phyloP scores from a whole-genome alignment of 2,888 invertebrate genomes.

The Priocnemis perturbator region DNA sequence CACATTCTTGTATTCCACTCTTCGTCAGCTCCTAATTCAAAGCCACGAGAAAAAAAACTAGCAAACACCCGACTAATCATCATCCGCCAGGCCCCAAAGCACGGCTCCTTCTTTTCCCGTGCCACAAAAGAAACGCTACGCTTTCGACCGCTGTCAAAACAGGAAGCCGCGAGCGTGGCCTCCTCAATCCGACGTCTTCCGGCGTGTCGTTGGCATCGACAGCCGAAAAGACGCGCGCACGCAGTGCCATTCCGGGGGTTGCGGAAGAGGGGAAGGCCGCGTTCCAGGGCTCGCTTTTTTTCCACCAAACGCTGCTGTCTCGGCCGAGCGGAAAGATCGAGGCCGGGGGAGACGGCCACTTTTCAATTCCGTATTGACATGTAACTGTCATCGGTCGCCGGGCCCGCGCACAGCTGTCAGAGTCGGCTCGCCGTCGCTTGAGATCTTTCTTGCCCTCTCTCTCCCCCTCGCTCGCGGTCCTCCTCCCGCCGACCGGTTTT shows the following conservation, averaged over 20 bases:
- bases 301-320: too few species aligned
- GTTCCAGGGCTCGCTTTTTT: too few species aligned
- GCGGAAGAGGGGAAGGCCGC: too few species aligned
- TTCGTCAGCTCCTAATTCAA: too few species aligned
- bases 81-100: too few species aligned
- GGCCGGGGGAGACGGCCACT: slow-evolving; percentile 38
- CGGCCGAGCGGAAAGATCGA: not conserved
- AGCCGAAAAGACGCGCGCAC: slow-evolving; percentile 35
- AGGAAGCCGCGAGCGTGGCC: slow-evolving; percentile 44
- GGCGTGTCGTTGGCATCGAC: slow-evolving; percentile 20
- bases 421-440: too few species aligned
- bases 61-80: too few species aligned
- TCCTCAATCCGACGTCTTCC: slow-evolving; percentile 32
- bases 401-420: not conserved
- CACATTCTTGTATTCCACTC: too few species aligned
- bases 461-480: slow-evolving; percentile 1
- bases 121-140: too few species aligned
- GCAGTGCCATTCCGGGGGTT: too few species aligned
- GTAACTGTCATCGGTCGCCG: slow-evolving; percentile 68
- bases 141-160: slow-evolving; percentile 38
- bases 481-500: not conserved
- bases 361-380: slow-evolving; percentile 73
- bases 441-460: not conserved
- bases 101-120: too few species aligned
- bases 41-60: too few species aligned